Evolutionary conservation across 2,113 vertebrate species (phyloP), one percentile per base, ranked within the genome.

Genomic region (Hystrix brachyura): DNA sequence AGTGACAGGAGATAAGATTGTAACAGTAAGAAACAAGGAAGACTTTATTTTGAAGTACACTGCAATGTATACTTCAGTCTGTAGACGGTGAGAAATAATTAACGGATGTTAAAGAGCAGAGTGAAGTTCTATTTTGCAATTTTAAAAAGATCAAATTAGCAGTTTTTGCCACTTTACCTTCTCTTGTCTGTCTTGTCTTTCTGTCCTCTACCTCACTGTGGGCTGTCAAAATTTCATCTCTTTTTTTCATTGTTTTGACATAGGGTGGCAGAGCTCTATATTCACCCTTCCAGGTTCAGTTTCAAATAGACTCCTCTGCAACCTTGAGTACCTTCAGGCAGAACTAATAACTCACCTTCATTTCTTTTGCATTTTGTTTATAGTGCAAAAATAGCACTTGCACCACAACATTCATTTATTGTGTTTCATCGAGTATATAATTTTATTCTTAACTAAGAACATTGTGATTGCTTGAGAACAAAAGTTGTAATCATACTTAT

Each of bases 31-130:
- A 71, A 93, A 32, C 8, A 51, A 17, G 64, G 57, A 83, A 46
- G 60, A 81, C n/a, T 43, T 71, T 71, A 1, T 72, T 72, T 80
- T 46, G 43, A 38, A 38, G 38, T 82, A 55, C 9, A 23, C 23
- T 64, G 10, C 65, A 92, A n/a, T 92, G 71, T 84, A 9, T 43
- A 57, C 71, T 83, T 78, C 43, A 51, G 7, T 59, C n/a, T 64
- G n/a, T 88, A 79, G 55, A 71, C 53, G 69, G 46, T 71, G 57
- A 86, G 43, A 59, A 67, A 43, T 89, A 74, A 64, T 72, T n/a
- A 48, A 92, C 88, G 51, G 74, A 17, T 89, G 65, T 67, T 88
- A 60, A 87, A 92, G 59, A 76, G 34, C 65, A 76, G 78, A 92
- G 67, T 27, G 9, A 74, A 3, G 21, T 71, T 93, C 69, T 51